Base-by-base conservation (phyloP, 2,888 invertebrate species). In the Mylabris sibirica region DNA sequence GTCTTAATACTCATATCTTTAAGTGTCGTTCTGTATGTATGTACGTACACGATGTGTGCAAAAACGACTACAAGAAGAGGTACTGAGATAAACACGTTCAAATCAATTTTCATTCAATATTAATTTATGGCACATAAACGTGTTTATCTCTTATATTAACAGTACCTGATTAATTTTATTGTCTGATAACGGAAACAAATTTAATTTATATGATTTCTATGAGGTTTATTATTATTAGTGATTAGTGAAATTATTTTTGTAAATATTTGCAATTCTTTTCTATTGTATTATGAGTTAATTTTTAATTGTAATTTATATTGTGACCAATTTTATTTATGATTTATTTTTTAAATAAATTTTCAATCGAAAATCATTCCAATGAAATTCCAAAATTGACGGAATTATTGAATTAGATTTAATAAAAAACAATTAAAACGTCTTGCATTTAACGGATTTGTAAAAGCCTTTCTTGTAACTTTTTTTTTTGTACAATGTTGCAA, bases 151-250 rank as follows among this genome's bases (percentile, higher is more conserved):
- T 74, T 76, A 38, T 73, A 75, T 70, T 74, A 72, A 62, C 72
- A 73, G 78, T 78, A 80, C 80, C 80, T 80, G 78, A 79, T 78
- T 75, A 75, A 74, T 71, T 75, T 77, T 77, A 64, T 66, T 74
- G 64, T 63, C 65, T 69, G 66, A 68, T 68, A 70, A 69, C 63
- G 68, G 67, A 70, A 67, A 69, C 62, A 66, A 63, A 64, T 69
- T 68, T 72, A 73, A 67, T 69, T 59, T 65, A 61, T 73, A 68
- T 73, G 73, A 72, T 74, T 75, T 73, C 20, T 49, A 49, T 9
- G 8, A 49, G 9, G 20, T 20, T 17, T 49, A 20, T 49, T 49
- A 20, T 49, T 20, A 49, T 49, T 49, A 49, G 30, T 30, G 8
- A 49, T 20, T 49, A 49, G 49, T 49, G 5, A 17, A 44, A 44